Conservation (phyloP, 2,797 vertebrate species). For the Melanotaenia nigrans region DNA sequence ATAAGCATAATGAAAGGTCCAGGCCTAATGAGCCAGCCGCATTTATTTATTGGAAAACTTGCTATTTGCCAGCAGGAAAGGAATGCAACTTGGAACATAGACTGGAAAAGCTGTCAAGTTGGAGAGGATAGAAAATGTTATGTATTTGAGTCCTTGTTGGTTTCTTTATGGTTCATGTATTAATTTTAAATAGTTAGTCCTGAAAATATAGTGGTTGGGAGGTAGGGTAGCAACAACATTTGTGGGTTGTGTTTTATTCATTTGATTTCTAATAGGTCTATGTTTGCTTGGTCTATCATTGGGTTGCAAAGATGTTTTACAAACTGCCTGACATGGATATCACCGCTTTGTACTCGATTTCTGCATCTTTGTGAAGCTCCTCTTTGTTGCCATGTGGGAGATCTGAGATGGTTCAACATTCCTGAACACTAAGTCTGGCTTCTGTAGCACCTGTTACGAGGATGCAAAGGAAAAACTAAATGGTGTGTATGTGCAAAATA, state of each 20-base stretch:
- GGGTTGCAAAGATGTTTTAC: not conserved
- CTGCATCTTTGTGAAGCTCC: not conserved
- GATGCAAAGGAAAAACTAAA: slow-evolving; percentile 4
- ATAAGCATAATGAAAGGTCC: slow-evolving; percentile 40
- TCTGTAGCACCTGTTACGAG: slow-evolving; percentile 19
- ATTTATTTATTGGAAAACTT: slow-evolving; percentile 34
- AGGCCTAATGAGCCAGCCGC: slow-evolving; percentile 26
- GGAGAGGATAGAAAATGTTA: too few relatives aligned
- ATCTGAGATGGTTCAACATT: slow-evolving; percentile 9
- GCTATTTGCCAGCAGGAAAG: slow-evolving; percentile 7
- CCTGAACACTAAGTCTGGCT: slow-evolving; percentile 14
- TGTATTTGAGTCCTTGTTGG: not conserved
- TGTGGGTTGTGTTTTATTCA: slow-evolving; percentile 6
- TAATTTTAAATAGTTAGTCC: too few relatives aligned
- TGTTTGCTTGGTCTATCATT: slow-evolving; percentile 19
- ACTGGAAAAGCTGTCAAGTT: not conserved
- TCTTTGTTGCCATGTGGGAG: slow-evolving; percentile 15
- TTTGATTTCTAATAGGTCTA: slow-evolving; percentile 3
- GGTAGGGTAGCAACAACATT: not conserved
- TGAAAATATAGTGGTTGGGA: not conserved
- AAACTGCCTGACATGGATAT: slow-evolving; percentile 12
- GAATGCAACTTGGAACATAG: slow-evolving; percentile 18
- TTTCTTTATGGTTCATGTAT: not conserved
- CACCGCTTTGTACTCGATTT: not conserved
- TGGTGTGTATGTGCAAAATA: not conserved